Base-by-base conservation (phyloP, 2,797 vertebrate species). In the Sparidentex hasta region DNA sequence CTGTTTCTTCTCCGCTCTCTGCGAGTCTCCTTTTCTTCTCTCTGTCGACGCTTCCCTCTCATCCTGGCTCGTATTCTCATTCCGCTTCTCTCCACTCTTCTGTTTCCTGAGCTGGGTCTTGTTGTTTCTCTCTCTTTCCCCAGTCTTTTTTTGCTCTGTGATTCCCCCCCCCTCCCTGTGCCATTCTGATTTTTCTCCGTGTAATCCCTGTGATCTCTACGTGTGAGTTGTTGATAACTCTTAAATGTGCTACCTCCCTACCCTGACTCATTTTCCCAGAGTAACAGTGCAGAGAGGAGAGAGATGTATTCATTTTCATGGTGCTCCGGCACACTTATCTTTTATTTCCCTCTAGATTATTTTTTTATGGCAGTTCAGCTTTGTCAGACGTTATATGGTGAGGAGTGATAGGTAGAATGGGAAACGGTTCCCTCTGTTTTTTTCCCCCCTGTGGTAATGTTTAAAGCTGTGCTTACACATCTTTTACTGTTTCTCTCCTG, bases 281-380 rank as follows among this genome's bases (percentile, higher is more conserved):
- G 79, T 86, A 91, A 85, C 78, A 86, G 84, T 47, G 74, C 74
- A 65, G 74, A 78, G 74, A 87, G 76, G 74, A 78, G 74, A 87
- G 76, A 87, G 86, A 88, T 87, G 73, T 82, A 81, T 88, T 90
- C 72, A 75, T 88, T 86, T 87, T 87, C 84, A 81, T 50, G 78
- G 72, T 65, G 77, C 77, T 88, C 74, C 1, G 23, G 50, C 74
- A 86, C 87, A 81, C 85, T 87, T 84, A 68, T 83, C 82, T 90
- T 91, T 90, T 92, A 92, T 93, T 90, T 90, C 88, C 83, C 87
- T 75, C 72, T 63, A 86, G 88, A 90, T 92, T 83, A 64, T 80
- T 80, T 88, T 91, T 90, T 90, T 82, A 87, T 83, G 84, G 77
- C 79, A 55, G 66, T 88, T 86, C 72, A 71, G 81, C 65, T 68